phyloP scores from a whole-genome alignment of 2,113 vertebrate genomes.

The Xiphias gladius region DNA sequence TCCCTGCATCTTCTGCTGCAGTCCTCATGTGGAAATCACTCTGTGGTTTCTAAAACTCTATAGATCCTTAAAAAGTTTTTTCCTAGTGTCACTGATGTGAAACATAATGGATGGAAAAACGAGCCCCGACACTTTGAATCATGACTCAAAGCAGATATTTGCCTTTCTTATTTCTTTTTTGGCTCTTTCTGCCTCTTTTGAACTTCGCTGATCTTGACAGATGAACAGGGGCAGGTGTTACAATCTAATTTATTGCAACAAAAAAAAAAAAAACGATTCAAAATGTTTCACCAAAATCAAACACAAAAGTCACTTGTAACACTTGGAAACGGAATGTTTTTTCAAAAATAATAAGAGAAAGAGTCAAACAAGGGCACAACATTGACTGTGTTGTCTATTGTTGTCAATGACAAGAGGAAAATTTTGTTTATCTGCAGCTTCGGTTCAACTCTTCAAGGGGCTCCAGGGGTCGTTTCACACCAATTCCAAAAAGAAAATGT shows the following conservation, averaged over 20 bases:
- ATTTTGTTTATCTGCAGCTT: background rate
- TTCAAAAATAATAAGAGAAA: background rate
- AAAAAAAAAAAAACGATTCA: background rate
- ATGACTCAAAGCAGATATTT: background rate
- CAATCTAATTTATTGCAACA: background rate
- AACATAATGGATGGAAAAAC: background rate
- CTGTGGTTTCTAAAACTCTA: background rate
- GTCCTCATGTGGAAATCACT: background rate
- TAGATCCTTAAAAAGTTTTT: background rate
- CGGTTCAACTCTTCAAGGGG: too few relatives aligned
- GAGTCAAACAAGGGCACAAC: background rate
- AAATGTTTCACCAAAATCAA: background rate
- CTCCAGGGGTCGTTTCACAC: background rate
- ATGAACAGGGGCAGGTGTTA: background rate
- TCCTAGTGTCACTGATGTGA: background rate
- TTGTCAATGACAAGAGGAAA: background rate
- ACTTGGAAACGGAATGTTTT: background rate
- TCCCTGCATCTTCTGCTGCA: conserved; percentile 3
- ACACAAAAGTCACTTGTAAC: background rate
- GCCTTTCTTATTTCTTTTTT: background rate
- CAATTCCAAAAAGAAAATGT: background rate
- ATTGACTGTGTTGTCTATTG: background rate
- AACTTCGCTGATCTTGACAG: background rate
- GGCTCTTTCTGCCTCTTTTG: background rate
- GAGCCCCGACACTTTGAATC: background rate